Evolutionary conservation across 1,140 invertebrate species (phyloP), one percentile per base, ranked within the genome.

Genomic region (Dysdera silvatica): DNA sequence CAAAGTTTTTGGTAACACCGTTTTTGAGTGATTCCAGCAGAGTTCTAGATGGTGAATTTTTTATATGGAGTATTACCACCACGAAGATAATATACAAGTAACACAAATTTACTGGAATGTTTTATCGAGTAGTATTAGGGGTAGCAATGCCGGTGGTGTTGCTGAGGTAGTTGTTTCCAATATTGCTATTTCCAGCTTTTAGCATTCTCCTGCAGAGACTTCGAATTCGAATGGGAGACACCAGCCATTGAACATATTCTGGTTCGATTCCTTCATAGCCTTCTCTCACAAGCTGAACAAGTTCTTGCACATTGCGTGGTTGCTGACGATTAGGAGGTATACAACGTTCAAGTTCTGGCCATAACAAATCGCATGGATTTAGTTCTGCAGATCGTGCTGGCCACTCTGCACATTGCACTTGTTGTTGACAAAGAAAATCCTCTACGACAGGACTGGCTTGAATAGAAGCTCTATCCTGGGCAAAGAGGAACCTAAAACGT

Each of bases 331-430:
- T 18, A 2, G 29, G 26, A 12, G 61, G 24, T 4, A 40, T 18
- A n/a, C 18, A 23, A 3, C 31, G 8, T 24, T 63, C 61, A 41
- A 63, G 23, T 35, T 63, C 61, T 8, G 52, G 41, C 61, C 61
- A 63, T 4, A 63, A 28, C 16, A 63, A 28, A 33, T 63, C 61
- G 24, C 52, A 55, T 10, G 61, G 61, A 28, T 63, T 63, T 31
- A 55, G 48, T 4, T 63, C 61, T 7, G 56, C 23, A 2, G 45
- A 48, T 16, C 56, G 20, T 0, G 61, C 61, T 1, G 61, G 61
- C 61, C 61, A 63, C 23, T 63, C 61, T n/a, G 28, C 52, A 31
- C 61, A 63, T 26, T 63, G 61, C 33, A 63, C 61, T 26, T 56
- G 61, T 26, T 63, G 61, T 31, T 56, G 61, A 1, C 53, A 35